These are phyloP conservation scores for Drosophila vallismaia DNA, from an alignment of 2,888 invertebrate species.

Conservation along the genomic window DNA sequence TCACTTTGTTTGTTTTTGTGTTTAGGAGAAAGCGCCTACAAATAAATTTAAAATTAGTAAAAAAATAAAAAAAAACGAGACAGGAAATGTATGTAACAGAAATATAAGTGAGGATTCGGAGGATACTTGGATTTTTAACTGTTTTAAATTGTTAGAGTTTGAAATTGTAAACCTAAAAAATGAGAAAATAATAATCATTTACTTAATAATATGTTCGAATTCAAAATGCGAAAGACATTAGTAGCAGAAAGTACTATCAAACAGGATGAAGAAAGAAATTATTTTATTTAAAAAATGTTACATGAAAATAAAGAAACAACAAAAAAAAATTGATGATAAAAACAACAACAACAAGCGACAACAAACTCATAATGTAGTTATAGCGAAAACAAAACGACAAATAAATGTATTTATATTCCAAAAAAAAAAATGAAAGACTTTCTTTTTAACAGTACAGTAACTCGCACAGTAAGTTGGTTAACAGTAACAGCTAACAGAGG, in stretches of 20 bases:
- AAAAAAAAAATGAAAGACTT: constrained; percentile 9
- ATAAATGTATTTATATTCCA: constrained; percentile 81
- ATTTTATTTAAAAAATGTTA: constrained; percentile 78
- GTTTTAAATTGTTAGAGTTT: constrained; percentile 80
- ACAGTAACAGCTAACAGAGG: not conserved
- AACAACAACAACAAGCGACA: constrained; percentile 58
- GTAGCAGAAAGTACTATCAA: constrained; percentile 49
- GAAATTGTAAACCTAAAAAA: constrained; percentile 56
- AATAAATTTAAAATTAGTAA: constrained; percentile 62
- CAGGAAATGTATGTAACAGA: constrained; percentile 56
- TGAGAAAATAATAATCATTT: constrained; percentile 56
- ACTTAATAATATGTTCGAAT: constrained; percentile 71
- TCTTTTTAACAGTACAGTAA: not conserved
- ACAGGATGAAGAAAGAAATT: constrained; percentile 56
- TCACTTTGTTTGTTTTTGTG: constrained; percentile 53
- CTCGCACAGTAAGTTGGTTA: not conserved
- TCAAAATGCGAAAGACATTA: constrained; percentile 58
- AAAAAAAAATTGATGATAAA: constrained; percentile 34
- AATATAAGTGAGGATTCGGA: constrained; percentile 18
- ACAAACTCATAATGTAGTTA: constrained; percentile 72
- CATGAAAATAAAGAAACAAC: constrained; percentile 51
- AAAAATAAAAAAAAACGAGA: constrained; percentile 45
- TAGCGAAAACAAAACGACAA: constrained; percentile 73
- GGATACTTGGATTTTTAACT: constrained; percentile 76
- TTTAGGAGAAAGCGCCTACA: constrained; percentile 53